Conservation (phyloP, 2,888 invertebrate species). For the Atrina japonica region DNA sequence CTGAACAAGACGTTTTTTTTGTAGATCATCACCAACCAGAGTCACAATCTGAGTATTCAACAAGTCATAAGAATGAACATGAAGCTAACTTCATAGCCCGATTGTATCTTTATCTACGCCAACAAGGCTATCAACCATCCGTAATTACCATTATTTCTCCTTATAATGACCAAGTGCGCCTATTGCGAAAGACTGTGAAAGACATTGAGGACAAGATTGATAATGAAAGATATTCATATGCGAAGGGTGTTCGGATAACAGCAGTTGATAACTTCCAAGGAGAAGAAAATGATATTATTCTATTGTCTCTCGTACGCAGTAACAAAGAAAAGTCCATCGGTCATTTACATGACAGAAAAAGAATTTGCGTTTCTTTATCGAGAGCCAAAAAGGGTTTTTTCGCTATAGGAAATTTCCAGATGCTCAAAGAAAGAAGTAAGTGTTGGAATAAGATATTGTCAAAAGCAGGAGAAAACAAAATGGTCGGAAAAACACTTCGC, state of each 20-base stretch:
- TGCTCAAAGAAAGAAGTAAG: conserved; percentile 50
- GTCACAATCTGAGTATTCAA: conserved; percentile 41
- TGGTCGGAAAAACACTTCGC: conserved; percentile 43
- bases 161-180: conserved; percentile 75
- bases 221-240: neutral
- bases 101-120: conserved; percentile 71
- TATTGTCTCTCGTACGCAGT: conserved; percentile 78
- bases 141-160: conserved; percentile 77
- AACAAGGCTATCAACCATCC: conserved; percentile 71
- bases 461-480: conserved; percentile 38
- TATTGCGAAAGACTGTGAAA: conserved; percentile 60
- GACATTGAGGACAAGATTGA: conserved; percentile 47
- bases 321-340: conserved; percentile 72
- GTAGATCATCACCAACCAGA: conserved; percentile 59
- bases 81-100: conserved; percentile 51
- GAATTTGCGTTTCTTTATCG: conserved; percentile 79
- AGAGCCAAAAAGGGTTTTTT: conserved; percentile 78
- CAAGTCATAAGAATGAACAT: conserved; percentile 51
- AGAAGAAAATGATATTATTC: conserved; percentile 79
- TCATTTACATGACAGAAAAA: conserved; percentile 73
- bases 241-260: conserved; percentile 61
- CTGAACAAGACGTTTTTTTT: conserved; percentile 85
- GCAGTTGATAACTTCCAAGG: conserved; percentile 79
- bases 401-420: conserved; percentile 75
- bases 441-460: conserved; percentile 56